These are phyloP conservation scores for Ctenicera cuprea DNA, from an alignment of 2,888 invertebrate genomes.

Conservation along the genomic window DNA sequence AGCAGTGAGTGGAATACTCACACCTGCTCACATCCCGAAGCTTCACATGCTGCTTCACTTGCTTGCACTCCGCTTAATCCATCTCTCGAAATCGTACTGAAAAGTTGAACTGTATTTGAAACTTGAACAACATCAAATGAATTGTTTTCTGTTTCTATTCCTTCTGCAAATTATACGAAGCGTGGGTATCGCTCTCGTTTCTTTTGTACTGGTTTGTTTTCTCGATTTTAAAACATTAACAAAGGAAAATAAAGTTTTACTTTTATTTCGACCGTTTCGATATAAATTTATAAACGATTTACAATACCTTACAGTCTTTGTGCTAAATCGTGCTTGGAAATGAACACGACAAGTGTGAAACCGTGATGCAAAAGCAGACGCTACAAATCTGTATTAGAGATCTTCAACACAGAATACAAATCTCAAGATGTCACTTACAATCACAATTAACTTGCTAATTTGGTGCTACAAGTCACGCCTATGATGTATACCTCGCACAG, in stretches of 20 bases:
- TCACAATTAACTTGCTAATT: conserved; percentile 72
- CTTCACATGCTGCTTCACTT: conserved; percentile 38
- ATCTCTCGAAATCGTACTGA: conserved; percentile 32
- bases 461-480: conserved; percentile 55
- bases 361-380: conserved; percentile 32
- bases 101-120: conserved; percentile 30
- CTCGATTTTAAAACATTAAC: neutral
- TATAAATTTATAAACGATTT: neutral
- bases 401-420: conserved; percentile 67
- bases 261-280: neutral
- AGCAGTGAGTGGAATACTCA: conserved; percentile 34
- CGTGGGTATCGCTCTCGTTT: conserved; percentile 1
- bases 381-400: conserved; percentile 57
- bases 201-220: neutral
- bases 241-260: no score
- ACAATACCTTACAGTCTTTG: neutral
- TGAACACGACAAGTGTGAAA: conserved; percentile 2
- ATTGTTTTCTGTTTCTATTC: conserved; percentile 19
- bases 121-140: conserved; percentile 29
- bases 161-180: conserved; percentile 19
- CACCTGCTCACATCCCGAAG: conserved; percentile 38
- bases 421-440: conserved; percentile 70
- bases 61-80: conserved; percentile 41
- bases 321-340: conserved; percentile 14
- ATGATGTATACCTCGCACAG: conserved; percentile 44